Percentiles rank a stretch among this genome's conserved stretches.
These are phyloP conservation scores for Cynopterus brachyotis DNA, from an alignment of 2,113 vertebrate species.

Conservation along the genomic window DNA sequence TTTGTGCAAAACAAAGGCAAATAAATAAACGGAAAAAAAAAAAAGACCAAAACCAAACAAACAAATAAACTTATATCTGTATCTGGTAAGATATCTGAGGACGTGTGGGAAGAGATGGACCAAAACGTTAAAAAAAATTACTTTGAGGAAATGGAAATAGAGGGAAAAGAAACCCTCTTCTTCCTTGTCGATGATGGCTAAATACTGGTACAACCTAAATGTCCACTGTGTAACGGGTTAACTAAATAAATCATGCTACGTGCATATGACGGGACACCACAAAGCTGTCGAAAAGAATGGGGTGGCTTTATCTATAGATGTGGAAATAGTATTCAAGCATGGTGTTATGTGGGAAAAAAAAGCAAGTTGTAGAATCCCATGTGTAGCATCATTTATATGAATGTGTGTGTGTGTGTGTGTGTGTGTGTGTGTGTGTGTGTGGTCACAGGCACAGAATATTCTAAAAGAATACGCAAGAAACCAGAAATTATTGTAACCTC, in stretches of 20 bases:
- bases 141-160: neutral
- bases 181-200: neutral
- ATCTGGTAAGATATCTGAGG: neutral
- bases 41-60: neutral
- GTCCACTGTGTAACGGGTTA: neutral
- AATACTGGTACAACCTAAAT: neutral
- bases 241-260: neutral
- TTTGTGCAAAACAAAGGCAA: neutral
- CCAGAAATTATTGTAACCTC: neutral
- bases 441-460: neutral
- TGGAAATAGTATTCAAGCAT: neutral
- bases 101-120: neutral
- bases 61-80: neutral
- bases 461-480: neutral
- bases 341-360: too few relatives aligned
- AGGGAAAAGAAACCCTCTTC: neutral
- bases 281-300: neutral
- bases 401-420: neutral
- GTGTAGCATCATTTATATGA: neutral
- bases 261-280: fast-evolving
- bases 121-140: neutral
- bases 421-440: too few relatives aligned
- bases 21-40: neutral
- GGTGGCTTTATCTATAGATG: neutral
- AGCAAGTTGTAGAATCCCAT: neutral